Conservation (phyloP, 2,888 invertebrate genomes). For the Carpatolechia fugitivella region DNA sequence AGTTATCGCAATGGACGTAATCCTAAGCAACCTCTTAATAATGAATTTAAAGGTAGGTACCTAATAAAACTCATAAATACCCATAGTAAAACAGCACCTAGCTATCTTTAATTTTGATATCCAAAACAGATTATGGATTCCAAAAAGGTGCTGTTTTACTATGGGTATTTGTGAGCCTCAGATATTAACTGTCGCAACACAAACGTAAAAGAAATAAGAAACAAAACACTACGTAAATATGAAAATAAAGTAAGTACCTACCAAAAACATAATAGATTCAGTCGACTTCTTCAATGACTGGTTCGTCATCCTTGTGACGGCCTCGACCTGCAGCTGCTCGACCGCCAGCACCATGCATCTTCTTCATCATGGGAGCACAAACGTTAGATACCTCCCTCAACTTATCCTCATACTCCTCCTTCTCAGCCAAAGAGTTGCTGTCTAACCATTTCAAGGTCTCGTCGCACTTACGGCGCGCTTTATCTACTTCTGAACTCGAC, state of each 20-base stretch:
- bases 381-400: constrained; percentile 39
- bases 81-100: too few species aligned
- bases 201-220: neutral
- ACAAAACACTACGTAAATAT: neutral
- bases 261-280: constrained; percentile 35
- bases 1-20: too few species aligned
- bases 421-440: constrained; percentile 82
- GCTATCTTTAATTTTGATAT: too few species aligned
- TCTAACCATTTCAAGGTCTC: constrained; percentile 84
- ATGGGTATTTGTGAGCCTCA: too few species aligned
- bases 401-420: constrained; percentile 83
- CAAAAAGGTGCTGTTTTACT: too few species aligned
- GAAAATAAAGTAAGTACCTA: constrained; percentile 11
- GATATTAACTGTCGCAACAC: too few species aligned
- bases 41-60: too few species aligned
- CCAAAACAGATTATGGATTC: too few species aligned
- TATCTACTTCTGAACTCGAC: constrained; percentile 77
- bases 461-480: constrained; percentile 72
- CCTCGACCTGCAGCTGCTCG: constrained; percentile 15
- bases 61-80: too few species aligned
- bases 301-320: constrained; percentile 45
- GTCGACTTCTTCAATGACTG: constrained; percentile 80
- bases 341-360: constrained; percentile 58
- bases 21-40: too few species aligned
- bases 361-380: constrained; percentile 80